phyloP scores from a whole-genome alignment of 2,797 vertebrate genomes.

The Pseudomugil tenellus region DNA sequence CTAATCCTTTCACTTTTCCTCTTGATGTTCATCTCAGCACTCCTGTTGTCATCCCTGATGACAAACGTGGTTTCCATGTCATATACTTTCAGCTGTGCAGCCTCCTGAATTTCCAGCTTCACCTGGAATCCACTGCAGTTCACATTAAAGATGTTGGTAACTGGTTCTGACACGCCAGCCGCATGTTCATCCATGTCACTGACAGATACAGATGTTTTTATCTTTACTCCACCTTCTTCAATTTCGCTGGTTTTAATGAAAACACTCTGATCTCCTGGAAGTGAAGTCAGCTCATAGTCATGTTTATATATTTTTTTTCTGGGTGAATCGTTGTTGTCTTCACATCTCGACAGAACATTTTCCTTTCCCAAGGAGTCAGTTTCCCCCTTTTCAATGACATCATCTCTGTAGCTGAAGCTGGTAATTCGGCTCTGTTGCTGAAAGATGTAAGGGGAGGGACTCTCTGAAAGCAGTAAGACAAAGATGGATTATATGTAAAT shows the following conservation, averaged over 20 bases:
- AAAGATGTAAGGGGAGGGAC: constrained; percentile 58
- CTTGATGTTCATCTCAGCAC: constrained; percentile 50
- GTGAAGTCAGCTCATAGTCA: constrained; percentile 49
- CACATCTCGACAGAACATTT: constrained; percentile 59
- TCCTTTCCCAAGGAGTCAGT: constrained; percentile 68
- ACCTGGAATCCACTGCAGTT: constrained; percentile 71
- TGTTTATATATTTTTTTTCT: constrained; percentile 72
- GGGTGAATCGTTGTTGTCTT: constrained; percentile 70
- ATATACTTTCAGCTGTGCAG: constrained; percentile 40
- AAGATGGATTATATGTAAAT: not conserved
- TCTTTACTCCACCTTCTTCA: constrained; percentile 70
- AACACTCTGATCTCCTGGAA: constrained; percentile 56
- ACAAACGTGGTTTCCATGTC: constrained; percentile 65
- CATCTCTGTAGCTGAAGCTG: constrained; percentile 72
- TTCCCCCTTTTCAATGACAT: constrained; percentile 68
- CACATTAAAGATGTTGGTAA: constrained; percentile 76
- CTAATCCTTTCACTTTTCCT: constrained; percentile 38
- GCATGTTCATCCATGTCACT: constrained; percentile 62
- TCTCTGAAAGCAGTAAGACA: constrained; percentile 59
- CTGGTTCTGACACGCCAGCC: constrained; percentile 39
- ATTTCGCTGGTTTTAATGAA: constrained; percentile 47
- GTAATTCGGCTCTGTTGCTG: constrained; percentile 62
- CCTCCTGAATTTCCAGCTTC: constrained; percentile 83
- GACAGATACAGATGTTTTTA: constrained; percentile 79
- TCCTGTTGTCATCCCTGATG: constrained; percentile 60